Percentiles rank a stretch among this genome's conserved stretches.
Evolutionary conservation across 2,113 vertebrate genomes (phyloP).

Genomic region (Lophura nycthemera): DNA sequence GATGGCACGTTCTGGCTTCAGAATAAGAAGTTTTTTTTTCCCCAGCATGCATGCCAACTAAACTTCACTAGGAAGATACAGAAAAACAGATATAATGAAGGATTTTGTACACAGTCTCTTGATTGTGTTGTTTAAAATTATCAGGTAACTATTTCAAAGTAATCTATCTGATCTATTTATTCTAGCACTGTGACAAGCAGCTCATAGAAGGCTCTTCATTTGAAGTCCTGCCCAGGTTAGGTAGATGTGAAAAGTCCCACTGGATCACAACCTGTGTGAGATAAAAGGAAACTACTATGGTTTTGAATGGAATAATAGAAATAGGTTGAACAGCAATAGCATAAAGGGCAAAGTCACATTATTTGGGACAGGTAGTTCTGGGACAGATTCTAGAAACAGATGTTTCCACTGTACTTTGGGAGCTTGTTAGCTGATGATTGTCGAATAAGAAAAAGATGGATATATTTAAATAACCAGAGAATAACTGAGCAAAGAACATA

Average conservation of each 20-base stretch:
- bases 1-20: background rate
- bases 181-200: background rate
- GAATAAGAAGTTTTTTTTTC: background rate
- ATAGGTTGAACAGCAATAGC: background rate
- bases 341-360: background rate
- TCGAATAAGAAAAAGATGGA: background rate
- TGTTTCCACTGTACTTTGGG: background rate
- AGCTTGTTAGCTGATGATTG: background rate
- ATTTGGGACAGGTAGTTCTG: conserved; percentile 3
- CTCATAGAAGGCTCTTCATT: background rate
- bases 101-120: background rate
- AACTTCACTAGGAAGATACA: background rate
- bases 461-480: background rate
- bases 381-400: background rate
- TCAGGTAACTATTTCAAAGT: background rate
- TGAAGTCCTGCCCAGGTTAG: background rate
- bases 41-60: background rate
- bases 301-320: background rate
- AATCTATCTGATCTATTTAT: background rate
- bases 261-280: background rate
- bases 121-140: background rate
- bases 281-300: background rate
- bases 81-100: background rate
- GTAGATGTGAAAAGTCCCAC: conserved; percentile 3
- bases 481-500: background rate